Conservation (phyloP, 2,113 vertebrate species). For the Hylia prasina region DNA sequence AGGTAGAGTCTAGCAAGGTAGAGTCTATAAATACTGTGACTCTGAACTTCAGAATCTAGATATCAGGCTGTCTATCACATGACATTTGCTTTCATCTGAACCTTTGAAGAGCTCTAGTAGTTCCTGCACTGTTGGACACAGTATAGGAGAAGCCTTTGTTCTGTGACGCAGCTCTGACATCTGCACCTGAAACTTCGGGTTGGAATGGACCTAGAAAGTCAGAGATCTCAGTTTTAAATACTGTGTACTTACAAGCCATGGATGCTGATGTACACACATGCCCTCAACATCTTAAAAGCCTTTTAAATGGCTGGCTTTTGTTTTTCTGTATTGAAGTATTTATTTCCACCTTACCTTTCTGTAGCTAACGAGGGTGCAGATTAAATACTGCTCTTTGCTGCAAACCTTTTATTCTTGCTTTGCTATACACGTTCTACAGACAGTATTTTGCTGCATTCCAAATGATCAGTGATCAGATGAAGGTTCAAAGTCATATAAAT, state of each 20-base stretch:
- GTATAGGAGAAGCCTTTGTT: not conserved
- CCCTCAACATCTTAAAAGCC: not conserved
- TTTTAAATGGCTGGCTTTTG: not conserved
- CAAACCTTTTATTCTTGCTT: not conserved
- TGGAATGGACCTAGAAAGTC: not conserved
- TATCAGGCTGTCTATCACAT: not conserved
- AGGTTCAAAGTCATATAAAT: not conserved
- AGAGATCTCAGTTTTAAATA: not conserved
- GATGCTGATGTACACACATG: not conserved
- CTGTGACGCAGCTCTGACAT: rapidly evolving
- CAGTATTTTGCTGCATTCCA: not conserved
- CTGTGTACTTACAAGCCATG: rapidly evolving
- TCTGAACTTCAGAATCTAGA: not conserved
- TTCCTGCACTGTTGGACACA: not conserved
- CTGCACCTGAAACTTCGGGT: not conserved
- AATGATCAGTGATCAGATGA: not conserved
- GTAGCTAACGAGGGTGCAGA: not conserved
- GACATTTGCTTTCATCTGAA: not conserved
- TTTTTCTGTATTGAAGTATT: not conserved
- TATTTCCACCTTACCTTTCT: not conserved
- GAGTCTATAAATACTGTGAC: not conserved
- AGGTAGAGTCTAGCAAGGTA: not conserved
- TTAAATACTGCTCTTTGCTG: not conserved
- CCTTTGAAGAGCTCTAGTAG: not conserved
- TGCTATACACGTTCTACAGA: not conserved